These are phyloP conservation scores for Lophura nycthemera DNA, from an alignment of 2,113 vertebrate genomes.

Conservation along the genomic window DNA sequence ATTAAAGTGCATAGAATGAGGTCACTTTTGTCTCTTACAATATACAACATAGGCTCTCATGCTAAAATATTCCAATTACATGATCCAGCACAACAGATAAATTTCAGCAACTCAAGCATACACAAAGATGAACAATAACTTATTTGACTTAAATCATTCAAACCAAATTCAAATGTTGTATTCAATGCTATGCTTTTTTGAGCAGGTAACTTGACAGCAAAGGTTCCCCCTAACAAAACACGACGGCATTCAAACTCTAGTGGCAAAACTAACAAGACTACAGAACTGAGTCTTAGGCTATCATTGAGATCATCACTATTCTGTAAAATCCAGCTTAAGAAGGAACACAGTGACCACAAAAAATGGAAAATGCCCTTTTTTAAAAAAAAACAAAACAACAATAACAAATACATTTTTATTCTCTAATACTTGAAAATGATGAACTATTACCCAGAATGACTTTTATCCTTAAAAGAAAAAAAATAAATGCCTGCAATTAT, in stretches of 20 bases:
- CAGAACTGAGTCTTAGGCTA: neutral
- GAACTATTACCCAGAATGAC: neutral
- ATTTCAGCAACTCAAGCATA: neutral
- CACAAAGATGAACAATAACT: neutral
- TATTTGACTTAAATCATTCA: neutral
- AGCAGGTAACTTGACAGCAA: neutral
- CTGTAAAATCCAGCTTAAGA: constrained; percentile 15
- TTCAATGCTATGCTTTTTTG: neutral
- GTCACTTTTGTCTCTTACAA: neutral
- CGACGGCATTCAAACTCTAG: neutral
- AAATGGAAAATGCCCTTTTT: neutral
- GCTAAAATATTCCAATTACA: neutral
- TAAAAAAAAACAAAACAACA: no score
- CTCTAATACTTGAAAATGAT: neutral
- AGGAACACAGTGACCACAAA: neutral
- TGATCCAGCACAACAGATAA: neutral
- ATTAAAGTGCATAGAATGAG: neutral
- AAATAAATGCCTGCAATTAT: neutral
- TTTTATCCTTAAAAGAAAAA: neutral
- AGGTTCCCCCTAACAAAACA: constrained; percentile 18
- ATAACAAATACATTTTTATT: neutral
- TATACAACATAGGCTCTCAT: neutral
- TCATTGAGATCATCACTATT: neutral
- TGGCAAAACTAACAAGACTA: neutral
- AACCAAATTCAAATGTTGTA: neutral